Base-by-base conservation (phyloP, 1,140 invertebrate species). In the Euura saliciscinereae region DNA sequence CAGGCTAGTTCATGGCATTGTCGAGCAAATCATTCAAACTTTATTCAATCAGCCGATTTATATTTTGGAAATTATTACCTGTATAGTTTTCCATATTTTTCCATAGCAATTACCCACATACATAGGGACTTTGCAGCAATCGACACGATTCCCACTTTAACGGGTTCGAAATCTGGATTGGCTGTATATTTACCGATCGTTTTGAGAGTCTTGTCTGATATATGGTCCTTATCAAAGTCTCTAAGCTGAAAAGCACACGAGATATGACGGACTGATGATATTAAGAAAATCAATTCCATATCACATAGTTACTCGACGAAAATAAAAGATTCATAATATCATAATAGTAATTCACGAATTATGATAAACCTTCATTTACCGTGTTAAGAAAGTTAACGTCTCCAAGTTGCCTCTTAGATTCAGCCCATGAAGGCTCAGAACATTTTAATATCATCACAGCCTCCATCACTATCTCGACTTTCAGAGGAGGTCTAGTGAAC, bases 71-170 rank as follows among this genome's bases (percentile, higher is more conserved):
- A 11, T n/a, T 84, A 86, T 86, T 79, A 93, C 92, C 91, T 93
- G 87, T 92, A 96, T 66, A 97, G 92, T 87, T 94, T 93, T 4
- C 92, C 95, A 82, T 97, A 97, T 80, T 96, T 92, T 81, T 97
- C 94, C 85, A 97, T 97, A 4, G 95, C 95, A 75, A 94, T 89
- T n/a, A 97, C 95, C 96, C 95, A 97, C 81, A 94, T 91, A 81
- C 94, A 95, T 28, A 97, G 86, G 11, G 94, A 96, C 86, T 95
- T 95, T 8, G 95, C 94, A 2, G 95, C 95, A 2, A 89, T 78
- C 0, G 95, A 95, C 28, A 95, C 93, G n/a, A 90, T 88, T 2
- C 93, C 94, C 3, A 96, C 93, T 83, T 95, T 95, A 65, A 95
- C 93, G 0, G 96, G 95, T 73, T 95, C 92, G 82, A 98, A 96